Base-by-base conservation (phyloP, 2,797 vertebrate species). In the Pelodytes ibericus region DNA sequence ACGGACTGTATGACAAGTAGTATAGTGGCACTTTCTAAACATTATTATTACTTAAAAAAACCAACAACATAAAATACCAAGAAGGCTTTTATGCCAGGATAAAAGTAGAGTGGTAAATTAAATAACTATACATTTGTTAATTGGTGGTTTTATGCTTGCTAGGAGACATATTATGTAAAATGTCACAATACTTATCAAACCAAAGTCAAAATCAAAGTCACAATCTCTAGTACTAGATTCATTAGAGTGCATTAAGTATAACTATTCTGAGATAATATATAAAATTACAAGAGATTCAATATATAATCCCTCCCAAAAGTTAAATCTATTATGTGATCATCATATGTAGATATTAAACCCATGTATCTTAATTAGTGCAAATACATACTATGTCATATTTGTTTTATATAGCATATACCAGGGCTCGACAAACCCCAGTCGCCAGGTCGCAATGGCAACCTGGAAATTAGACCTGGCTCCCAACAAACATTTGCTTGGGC, bases 121-220 rank as follows among this genome's bases (percentile, higher is more conserved):
- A 65, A 33, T 71, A 27, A 20, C 51, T 59, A 66, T 77, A 60
- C 74, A 60, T 63, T 66, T 66, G 51, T 36, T 65, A 77, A 77
- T 72, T 72, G 61, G 16, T 44, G 47, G 65, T 75, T 68, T 76
- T 15, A 39, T 69, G 20, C n/a, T 41, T 51, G 15, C 25, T 27
- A 62, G 58, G 5, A 77, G 51, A 66, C 26, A 47, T 51, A 51
- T 71, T 64, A 64, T 47, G 18, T 59, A 25, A 65, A 57, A 71
- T 65, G 75, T 65, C 61, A 77, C 51, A 64, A 65, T 77, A 33
- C 26, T 29, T 31, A 49, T 60, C 36, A 72, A 63, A 77, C 30
- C 33, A 77, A 77, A 72, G 75, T 77, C 69, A 60, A 4, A 6
- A 36, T 66, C 68, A 77, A 77, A 77, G 75, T 77, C 75, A 77